Evolutionary conservation across 2,888 invertebrate species (phyloP).

Genomic region (Trichopoda pennipes): DNA sequence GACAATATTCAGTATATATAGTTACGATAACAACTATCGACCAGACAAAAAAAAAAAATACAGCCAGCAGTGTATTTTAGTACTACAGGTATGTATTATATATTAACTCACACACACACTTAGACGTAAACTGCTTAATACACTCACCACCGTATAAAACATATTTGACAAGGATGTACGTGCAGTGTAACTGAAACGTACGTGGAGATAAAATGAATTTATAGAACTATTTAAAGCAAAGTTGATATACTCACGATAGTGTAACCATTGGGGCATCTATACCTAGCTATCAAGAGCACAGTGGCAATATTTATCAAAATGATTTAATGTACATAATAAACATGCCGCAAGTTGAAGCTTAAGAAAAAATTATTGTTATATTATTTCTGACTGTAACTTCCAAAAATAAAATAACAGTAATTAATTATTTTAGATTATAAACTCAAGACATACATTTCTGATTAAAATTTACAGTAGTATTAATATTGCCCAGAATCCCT

Average conservation of each 20-base stretch:
- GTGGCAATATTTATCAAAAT: slow-evolving; percentile 1
- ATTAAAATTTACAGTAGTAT: too few relatives aligned
- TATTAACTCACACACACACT: slow-evolving; percentile 18
- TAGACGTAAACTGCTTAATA: not conserved
- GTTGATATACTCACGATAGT: not conserved
- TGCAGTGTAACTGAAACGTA: slow-evolving; percentile 41
- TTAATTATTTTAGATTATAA: too few relatives aligned
- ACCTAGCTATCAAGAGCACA: not conserved
- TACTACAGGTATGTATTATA: slow-evolving; percentile 26
- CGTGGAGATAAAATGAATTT: slow-evolving; percentile 40
- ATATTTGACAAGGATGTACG: slow-evolving; percentile 50
- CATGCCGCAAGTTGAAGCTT: not conserved
- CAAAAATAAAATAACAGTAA: too few relatives aligned
- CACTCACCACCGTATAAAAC: slow-evolving; percentile 19
- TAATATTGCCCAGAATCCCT: too few relatives aligned
- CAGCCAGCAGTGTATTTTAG: slow-evolving; percentile 30
- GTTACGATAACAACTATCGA: slow-evolving; percentile 54
- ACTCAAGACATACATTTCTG: too few relatives aligned
- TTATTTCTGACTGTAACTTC: too few relatives aligned
- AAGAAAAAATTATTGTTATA: too few relatives aligned
- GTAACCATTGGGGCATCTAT: slow-evolving; percentile 9
- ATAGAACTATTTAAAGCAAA: slow-evolving; percentile 29
- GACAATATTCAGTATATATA: not conserved
- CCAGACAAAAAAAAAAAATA: slow-evolving; percentile 56
- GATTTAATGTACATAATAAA: not conserved